phyloP scores from a whole-genome alignment of 2,888 invertebrate species.

The Bhutanitis thaidina region DNA sequence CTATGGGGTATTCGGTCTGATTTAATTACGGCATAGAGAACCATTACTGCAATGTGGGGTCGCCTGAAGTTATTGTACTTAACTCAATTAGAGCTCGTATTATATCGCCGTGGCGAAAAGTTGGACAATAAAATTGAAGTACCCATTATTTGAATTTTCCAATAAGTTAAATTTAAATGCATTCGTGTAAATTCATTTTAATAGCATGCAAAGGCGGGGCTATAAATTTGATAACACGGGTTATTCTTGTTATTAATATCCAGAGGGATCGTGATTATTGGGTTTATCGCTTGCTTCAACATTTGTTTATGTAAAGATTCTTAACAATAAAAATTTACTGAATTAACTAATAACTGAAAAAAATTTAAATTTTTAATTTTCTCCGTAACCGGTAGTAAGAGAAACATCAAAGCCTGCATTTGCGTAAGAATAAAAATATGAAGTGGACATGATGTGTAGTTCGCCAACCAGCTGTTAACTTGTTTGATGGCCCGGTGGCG shows the following conservation, averaged over 20 bases:
- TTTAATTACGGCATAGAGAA: conserved; percentile 19
- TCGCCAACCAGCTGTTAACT: too few species aligned
- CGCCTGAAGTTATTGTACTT: conserved; percentile 19
- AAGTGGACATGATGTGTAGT: too few species aligned
- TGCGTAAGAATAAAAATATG: too few species aligned
- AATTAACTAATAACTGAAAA: too few species aligned
- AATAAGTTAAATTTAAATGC: conserved; percentile 1
- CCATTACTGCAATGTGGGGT: conserved; percentile 18
- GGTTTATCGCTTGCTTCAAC: background rate
- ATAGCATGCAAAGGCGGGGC: background rate
- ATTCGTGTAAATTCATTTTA: conserved; percentile 12
- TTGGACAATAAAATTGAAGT: conserved; percentile 4
- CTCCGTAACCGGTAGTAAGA: too few species aligned
- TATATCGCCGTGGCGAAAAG: conserved; percentile 14
- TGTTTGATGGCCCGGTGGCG: too few species aligned
- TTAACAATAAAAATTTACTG: too few species aligned
- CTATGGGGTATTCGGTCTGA: conserved; percentile 16
- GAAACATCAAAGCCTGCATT: too few species aligned
- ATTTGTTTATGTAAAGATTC: too few species aligned
- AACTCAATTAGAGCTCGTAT: conserved; percentile 20
- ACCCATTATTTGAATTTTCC: conserved; percentile 2
- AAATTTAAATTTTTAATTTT: too few species aligned
- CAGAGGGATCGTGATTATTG: background rate
- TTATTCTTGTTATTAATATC: background rate
- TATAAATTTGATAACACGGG: background rate